Percentiles rank a stretch among this genome's conserved stretches.
These are phyloP conservation scores for Drosophila borealis DNA, from an alignment of 2,888 invertebrate genomes.

Conservation along the genomic window DNA sequence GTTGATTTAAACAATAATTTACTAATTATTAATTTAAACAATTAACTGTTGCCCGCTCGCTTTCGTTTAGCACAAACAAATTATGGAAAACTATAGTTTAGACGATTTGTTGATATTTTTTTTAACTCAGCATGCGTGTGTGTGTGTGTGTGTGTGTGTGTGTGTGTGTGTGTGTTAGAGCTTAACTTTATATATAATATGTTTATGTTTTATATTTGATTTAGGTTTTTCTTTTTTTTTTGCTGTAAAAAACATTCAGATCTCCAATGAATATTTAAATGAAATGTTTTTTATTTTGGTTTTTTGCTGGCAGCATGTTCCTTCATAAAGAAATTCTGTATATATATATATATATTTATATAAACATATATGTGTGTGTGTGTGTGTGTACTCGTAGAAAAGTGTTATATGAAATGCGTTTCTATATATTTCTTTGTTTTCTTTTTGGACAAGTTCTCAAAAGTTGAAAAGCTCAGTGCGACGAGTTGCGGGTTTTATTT, in stretches of 20 bases:
- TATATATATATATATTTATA: slow-evolving; percentile 17
- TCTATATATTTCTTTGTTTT: slow-evolving; percentile 13
- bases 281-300: slow-evolving; percentile 43
- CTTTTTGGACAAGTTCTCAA: slow-evolving; percentile 20
- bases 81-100: slow-evolving; percentile 26
- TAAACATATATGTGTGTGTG: slow-evolving; percentile 1
- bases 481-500: slow-evolving; percentile 20
- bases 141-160: slow-evolving; percentile 25
- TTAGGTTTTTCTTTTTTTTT: slow-evolving; percentile 17
- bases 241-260: slow-evolving; percentile 74
- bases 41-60: slow-evolving; percentile 22
- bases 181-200: slow-evolving; percentile 43
- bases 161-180: slow-evolving; percentile 41
- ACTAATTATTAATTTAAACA: slow-evolving; percentile 66
- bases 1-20: slow-evolving; percentile 61
- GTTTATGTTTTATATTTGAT: slow-evolving; percentile 13
- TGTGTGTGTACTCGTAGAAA: slow-evolving; percentile 32
- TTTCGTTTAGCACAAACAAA: slow-evolving; percentile 40
- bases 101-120: neutral
- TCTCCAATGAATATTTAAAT: slow-evolving; percentile 67
- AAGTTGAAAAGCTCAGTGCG: slow-evolving; percentile 42
- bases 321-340: slow-evolving; percentile 26
- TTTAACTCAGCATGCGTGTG: slow-evolving; percentile 46
- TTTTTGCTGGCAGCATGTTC: slow-evolving; percentile 64
- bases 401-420: slow-evolving; percentile 45